Evolutionary conservation across 2,888 invertebrate genomes (phyloP).

Genomic region (Tenthredo amoena): DNA sequence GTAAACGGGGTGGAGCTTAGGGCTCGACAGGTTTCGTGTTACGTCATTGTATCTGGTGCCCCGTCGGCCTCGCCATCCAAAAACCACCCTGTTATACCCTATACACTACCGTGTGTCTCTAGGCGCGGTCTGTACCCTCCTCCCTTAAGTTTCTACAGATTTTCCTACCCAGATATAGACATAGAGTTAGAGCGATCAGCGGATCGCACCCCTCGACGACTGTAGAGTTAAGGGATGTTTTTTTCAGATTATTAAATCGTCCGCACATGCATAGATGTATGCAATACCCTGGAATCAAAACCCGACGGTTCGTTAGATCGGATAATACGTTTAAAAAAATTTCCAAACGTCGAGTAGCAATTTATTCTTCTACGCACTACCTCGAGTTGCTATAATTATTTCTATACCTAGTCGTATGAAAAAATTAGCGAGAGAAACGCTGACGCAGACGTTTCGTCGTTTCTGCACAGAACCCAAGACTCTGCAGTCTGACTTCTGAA

Average conservation of each 20-base stretch:
- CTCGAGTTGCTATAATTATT: not conserved
- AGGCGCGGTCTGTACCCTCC: constrained; percentile 12
- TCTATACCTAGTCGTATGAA: not conserved
- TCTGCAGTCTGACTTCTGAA: not conserved
- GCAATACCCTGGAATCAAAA: not conserved
- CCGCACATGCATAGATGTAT: not conserved
- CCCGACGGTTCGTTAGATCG: not conserved
- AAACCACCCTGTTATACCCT: constrained; percentile 62
- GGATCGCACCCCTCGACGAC: not conserved
- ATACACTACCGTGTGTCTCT: constrained; percentile 56
- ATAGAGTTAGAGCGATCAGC: constrained; percentile 5
- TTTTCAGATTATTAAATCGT: constrained; percentile 21
- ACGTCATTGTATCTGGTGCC: constrained; percentile 70
- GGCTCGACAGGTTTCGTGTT: constrained; percentile 69
- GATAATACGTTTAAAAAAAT: not conserved
- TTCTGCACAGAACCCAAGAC: not conserved
- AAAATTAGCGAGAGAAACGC: not conserved
- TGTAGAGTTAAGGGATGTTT: constrained; percentile 22
- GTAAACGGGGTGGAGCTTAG: constrained; percentile 58
- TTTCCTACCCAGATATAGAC: constrained; percentile 54
- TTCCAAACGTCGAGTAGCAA: too few relatives aligned
- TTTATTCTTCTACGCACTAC: not conserved
- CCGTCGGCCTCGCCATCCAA: constrained; percentile 43
- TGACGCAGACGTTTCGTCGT: not conserved
- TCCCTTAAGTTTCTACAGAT: constrained; percentile 55